These are phyloP conservation scores for Cirrhinus molitorella DNA, from an alignment of 2,797 vertebrate species.

Conservation along the genomic window DNA sequence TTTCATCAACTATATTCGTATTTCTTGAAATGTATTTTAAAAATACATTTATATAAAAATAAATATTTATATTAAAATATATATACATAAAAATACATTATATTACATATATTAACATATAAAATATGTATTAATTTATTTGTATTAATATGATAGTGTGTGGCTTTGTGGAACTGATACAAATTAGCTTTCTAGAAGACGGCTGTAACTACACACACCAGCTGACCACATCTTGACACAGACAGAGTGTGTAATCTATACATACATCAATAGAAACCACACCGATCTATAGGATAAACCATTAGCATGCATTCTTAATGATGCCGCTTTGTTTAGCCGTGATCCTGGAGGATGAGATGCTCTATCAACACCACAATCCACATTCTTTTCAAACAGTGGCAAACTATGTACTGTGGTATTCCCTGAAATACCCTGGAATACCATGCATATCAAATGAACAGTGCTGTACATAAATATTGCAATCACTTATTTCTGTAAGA, in stretches of 20 bases:
- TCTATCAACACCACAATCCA: not conserved
- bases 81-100: no score
- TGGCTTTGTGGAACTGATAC: not conserved
- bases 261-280: constrained; percentile 24
- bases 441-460: not conserved
- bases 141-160: not conserved
- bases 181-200: constrained; percentile 2
- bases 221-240: constrained; percentile 22
- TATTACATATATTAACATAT: no score
- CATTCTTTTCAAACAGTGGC: not conserved
- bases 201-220: constrained; percentile 21
- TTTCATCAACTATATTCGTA: not conserved
- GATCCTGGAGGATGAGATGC: not conserved
- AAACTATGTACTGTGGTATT: no score
- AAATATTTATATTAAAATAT: no score
- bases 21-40: not conserved
- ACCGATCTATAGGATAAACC: constrained; percentile 34
- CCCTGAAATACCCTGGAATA: not conserved
- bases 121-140: no score
- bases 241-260: constrained; percentile 40
- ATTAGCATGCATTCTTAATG: constrained; percentile 45
- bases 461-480: not conserved
- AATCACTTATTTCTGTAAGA: not conserved
- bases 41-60: not conserved
- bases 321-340: not conserved